Percentiles rank a stretch among this genome's conserved stretches.
Conservation (phyloP, 1,140 invertebrate genomes). For the Monochamus saltuarius region DNA sequence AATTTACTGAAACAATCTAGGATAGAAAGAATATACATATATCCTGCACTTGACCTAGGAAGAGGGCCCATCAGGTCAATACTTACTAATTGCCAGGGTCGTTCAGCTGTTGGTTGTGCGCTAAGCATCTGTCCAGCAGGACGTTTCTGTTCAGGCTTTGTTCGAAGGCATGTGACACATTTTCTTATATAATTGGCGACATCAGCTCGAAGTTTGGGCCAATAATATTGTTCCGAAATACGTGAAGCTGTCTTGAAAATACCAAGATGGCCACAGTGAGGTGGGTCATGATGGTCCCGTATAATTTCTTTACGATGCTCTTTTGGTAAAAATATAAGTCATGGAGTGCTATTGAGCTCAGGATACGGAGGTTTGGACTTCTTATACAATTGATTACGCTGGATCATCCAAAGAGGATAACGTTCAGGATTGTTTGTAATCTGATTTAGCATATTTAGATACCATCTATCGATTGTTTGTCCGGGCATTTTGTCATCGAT, state of each 20-base stretch:
- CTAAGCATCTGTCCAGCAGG: constrained; percentile 19
- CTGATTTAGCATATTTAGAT: not conserved
- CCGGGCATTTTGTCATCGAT: too few species aligned
- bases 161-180: constrained; percentile 7
- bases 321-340: not conserved
- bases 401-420: not conserved
- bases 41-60: constrained; percentile 6
- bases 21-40: constrained; percentile 17
- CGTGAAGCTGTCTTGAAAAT: constrained; percentile 27
- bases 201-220: constrained; percentile 19
- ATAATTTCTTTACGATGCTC: constrained; percentile 6
- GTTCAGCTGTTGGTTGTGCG: not conserved
- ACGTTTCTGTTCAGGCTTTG: constrained; percentile 18
- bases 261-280: constrained; percentile 29
- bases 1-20: constrained; percentile 24
- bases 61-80: constrained; percentile 16
- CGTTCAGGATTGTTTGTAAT: not conserved
- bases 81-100: constrained; percentile 22
- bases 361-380: not conserved
- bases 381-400: not conserved
- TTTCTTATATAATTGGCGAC: constrained; percentile 14
- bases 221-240: constrained; percentile 20
- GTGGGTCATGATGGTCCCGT: constrained; percentile 15
- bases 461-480: not conserved
- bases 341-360: not conserved